Percentiles rank a stretch among this genome's conserved stretches.
These are phyloP conservation scores for Merops nubicus DNA, from an alignment of 2,113 vertebrate genomes.

Conservation along the genomic window DNA sequence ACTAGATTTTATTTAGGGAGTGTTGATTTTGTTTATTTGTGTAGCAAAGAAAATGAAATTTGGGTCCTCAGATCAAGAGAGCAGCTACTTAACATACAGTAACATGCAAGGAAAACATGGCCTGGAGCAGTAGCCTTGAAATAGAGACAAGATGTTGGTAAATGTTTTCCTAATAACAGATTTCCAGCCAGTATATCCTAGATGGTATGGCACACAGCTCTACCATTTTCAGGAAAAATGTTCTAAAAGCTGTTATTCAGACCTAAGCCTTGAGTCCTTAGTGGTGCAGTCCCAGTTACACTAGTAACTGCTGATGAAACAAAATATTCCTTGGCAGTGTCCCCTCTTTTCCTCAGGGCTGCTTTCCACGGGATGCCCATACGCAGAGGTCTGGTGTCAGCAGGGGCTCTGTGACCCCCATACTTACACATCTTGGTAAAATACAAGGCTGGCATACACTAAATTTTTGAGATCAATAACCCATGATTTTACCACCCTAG, in stretches of 20 bases:
- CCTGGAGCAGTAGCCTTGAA: background rate
- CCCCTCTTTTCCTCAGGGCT: background rate
- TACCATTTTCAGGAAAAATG: background rate
- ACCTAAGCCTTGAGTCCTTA: background rate
- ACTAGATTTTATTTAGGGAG: background rate
- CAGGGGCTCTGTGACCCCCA: background rate
- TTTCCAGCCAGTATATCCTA: accelerated
- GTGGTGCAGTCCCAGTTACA: background rate
- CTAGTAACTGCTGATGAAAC: background rate
- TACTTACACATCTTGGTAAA: background rate
- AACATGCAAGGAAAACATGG: background rate
- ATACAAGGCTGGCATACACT: background rate
- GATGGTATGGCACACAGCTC: background rate
- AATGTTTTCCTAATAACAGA: no score
- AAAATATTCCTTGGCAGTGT: background rate
- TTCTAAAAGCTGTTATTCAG: background rate
- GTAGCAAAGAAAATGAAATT: background rate
- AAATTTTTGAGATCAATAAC: background rate
- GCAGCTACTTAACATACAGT: background rate
- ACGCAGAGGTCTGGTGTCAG: background rate
- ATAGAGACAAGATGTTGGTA: background rate
- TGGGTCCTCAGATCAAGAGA: background rate
- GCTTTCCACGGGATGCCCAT: background rate
- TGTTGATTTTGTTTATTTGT: background rate
- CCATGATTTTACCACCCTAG: background rate